Percentiles rank a stretch among this genome's conserved stretches.
phyloP scores from a whole-genome alignment of 2,797 vertebrate genomes.

The Fistularia tabacaria region DNA sequence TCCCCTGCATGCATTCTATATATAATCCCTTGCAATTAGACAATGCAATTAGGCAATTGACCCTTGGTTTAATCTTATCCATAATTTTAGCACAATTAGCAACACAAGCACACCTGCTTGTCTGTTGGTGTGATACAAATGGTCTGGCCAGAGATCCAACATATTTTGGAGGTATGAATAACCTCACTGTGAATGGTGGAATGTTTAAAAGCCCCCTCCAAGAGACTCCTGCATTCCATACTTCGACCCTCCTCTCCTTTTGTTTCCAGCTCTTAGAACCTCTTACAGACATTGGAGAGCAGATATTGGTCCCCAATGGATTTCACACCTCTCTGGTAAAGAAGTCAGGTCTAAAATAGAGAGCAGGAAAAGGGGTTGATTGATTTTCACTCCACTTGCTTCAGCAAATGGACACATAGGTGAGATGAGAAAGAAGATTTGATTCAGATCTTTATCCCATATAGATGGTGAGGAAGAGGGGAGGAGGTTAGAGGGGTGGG shows the following conservation, averaged over 20 bases:
- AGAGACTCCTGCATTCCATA: constrained; percentile 63
- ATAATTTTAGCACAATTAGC: no score
- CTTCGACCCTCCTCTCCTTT: constrained; percentile 34
- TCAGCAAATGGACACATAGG: neutral
- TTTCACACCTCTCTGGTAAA: constrained; percentile 15
- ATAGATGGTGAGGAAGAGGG: constrained; percentile 1
- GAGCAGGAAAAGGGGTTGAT: constrained; percentile 15
- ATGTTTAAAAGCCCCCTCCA: constrained; percentile 61
- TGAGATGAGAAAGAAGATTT: neutral
- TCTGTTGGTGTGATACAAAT: neutral
- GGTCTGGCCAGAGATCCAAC: neutral
- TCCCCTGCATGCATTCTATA: no score
- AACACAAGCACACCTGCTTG: constrained; percentile 9
- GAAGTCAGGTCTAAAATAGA: constrained; percentile 6
- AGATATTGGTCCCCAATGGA: constrained; percentile 14
- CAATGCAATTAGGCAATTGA: no score
- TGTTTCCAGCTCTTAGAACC: constrained; percentile 28
- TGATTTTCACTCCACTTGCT: constrained; percentile 9
- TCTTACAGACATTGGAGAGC: constrained; percentile 23
- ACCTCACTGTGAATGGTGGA: constrained; percentile 48
- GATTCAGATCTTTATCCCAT: constrained; percentile 4
- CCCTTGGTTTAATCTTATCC: no score
- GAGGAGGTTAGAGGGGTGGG: neutral
- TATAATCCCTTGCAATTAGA: no score
- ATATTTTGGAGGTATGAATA: constrained; percentile 46